phyloP scores from a whole-genome alignment of 2,888 invertebrate genomes.

The Galerucella pusilla region DNA sequence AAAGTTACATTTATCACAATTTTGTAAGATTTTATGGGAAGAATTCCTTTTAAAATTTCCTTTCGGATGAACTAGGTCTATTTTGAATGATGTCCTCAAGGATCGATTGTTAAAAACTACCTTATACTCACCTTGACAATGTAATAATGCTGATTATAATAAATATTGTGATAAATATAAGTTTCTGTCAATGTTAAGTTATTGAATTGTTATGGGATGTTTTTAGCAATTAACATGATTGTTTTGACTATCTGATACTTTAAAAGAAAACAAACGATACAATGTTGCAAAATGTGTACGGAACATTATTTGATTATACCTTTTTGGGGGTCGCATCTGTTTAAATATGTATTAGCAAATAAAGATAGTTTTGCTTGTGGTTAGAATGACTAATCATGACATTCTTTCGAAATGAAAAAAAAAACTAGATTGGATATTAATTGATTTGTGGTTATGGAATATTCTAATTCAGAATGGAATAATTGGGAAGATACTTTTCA shows the following conservation, averaged over 20 bases:
- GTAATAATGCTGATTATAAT: slow-evolving; percentile 1
- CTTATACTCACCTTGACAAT: background rate
- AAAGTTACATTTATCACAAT: too few species aligned
- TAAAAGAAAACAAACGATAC: slow-evolving; percentile 14
- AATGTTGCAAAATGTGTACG: background rate
- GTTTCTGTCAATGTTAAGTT: slow-evolving; percentile 7
- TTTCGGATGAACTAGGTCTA: too few species aligned
- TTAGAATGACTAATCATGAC: background rate
- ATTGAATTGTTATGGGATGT: slow-evolving; percentile 14
- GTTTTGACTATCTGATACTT: slow-evolving; percentile 22
- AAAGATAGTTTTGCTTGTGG: background rate
- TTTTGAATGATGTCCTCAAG: background rate
- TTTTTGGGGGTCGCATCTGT: background rate
- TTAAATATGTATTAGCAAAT: background rate
- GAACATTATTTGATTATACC: background rate
- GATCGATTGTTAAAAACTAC: background rate
- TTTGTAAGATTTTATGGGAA: too few species aligned
- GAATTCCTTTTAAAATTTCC: too few species aligned
- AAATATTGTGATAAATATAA: background rate
- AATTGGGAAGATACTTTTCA: too few species aligned
- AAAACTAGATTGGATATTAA: too few species aligned
- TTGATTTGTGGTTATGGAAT: too few species aligned
- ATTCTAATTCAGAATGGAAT: too few species aligned
- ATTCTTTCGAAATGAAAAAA: background rate
- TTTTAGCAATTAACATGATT: slow-evolving; percentile 20